phyloP scores from a whole-genome alignment of 2,113 vertebrate species.

The Ahaetulla prasina region DNA sequence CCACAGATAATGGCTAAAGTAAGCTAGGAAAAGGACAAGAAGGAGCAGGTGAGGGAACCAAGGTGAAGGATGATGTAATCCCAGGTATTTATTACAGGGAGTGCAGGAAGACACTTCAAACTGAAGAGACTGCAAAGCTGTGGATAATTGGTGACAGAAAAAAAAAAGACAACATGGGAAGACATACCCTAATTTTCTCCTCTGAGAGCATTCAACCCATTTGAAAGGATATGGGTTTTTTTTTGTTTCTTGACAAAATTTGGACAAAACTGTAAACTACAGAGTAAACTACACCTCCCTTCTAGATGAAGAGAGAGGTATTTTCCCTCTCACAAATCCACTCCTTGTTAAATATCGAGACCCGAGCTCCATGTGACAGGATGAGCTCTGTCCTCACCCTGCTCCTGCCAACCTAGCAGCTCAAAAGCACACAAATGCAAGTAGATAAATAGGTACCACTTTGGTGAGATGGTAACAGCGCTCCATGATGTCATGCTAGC shows the following conservation, averaged over 20 bases:
- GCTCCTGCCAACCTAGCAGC: neutral
- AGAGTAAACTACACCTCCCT: neutral
- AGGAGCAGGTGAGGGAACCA: neutral
- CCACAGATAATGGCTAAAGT: neutral
- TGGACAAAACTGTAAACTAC: neutral
- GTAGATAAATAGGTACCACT: neutral
- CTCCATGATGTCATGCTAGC: neutral
- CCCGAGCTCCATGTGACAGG: neutral
- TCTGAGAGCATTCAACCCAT: neutral
- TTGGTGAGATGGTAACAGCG: neutral
- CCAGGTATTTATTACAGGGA: neutral
- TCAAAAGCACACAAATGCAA: neutral
- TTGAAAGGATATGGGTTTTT: neutral
- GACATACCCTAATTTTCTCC: neutral
- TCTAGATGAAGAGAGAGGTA: neutral
- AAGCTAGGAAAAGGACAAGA: neutral
- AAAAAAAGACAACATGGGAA: neutral
- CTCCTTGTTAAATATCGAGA: neutral
- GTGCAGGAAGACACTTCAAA: neutral
- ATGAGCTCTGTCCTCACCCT: neutral
- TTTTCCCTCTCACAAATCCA: neutral
- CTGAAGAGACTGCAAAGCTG: neutral
- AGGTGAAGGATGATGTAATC: neutral
- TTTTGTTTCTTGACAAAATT: neutral
- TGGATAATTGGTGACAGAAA: neutral